Conservation (phyloP, 2,888 invertebrate species). For the Dynastes hyllus region DNA sequence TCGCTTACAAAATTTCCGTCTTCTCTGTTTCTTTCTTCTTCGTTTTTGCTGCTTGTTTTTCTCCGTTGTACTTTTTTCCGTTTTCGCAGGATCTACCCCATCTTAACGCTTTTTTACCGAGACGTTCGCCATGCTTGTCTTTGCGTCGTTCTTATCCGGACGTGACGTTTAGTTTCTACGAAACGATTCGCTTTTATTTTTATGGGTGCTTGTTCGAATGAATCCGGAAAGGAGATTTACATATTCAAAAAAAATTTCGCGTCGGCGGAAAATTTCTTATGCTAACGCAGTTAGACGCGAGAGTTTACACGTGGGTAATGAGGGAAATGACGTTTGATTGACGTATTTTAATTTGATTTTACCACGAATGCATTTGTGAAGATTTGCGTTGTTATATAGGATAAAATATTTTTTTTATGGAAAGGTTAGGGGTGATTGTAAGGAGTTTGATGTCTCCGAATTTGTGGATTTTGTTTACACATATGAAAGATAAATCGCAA, state of each 20-base stretch:
- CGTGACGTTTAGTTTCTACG: constrained; percentile 7
- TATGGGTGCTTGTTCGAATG: constrained; percentile 2
- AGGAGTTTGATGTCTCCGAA: too few species aligned
- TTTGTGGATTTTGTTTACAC: too few species aligned
- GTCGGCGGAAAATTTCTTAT: constrained; percentile 12
- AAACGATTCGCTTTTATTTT: constrained; percentile 28
- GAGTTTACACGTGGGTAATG: neutral
- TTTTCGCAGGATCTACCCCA: constrained; percentile 7
- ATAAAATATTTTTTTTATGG: neutral
- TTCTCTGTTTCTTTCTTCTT: neutral
- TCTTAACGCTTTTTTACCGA: constrained; percentile 29
- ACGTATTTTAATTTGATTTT: constrained; percentile 15
- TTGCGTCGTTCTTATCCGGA: constrained; percentile 5
- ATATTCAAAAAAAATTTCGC: constrained; percentile 18
- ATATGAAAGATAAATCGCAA: too few species aligned
- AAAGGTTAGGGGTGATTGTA: neutral
- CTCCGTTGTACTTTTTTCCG: constrained; percentile 8
- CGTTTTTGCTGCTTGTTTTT: constrained; percentile 1
- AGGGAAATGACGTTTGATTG: constrained; percentile 10
- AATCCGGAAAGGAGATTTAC: constrained; percentile 10
- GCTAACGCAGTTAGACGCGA: constrained; percentile 10
- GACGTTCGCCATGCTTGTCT: constrained; percentile 12
- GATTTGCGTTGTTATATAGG: neutral
- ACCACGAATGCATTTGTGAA: neutral
- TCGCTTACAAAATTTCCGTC: constrained; percentile 57